A percentile compares a stretch with the other conserved stretches of the same genome.
Evolutionary conservation across 2,888 invertebrate species (phyloP).

Genomic region (Corbicula japonica): DNA sequence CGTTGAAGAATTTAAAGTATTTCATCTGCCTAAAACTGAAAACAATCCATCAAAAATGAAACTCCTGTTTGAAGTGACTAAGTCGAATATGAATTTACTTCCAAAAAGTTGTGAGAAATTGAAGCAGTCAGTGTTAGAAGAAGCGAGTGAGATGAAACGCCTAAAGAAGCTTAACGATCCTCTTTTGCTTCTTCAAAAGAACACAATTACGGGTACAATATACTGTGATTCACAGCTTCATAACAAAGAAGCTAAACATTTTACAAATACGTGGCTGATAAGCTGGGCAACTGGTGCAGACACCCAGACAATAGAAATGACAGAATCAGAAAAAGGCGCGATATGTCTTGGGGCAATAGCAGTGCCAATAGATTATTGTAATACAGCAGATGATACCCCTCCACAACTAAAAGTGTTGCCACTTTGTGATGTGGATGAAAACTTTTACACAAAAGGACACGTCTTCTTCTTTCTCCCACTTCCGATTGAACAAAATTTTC

Average conservation of each 20-base stretch:
- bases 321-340: slow-evolving; percentile 49
- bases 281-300: too few species aligned
- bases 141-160: neutral
- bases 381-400: neutral
- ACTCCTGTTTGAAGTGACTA: slow-evolving; percentile 7
- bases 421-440: neutral
- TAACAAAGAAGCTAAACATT: neutral
- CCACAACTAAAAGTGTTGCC: slow-evolving; percentile 14
- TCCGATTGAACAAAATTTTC: slow-evolving; percentile 75
- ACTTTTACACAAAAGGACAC: slow-evolving; percentile 68
- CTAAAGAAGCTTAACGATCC: neutral
- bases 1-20: slow-evolving; percentile 75
- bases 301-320: slow-evolving; percentile 1
- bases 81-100: neutral
- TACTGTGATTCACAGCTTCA: neutral
- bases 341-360: slow-evolving; percentile 68
- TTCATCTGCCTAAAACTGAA: slow-evolving; percentile 69
- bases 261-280: too few species aligned
- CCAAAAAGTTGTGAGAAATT: too few species aligned
- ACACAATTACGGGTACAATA: neutral
- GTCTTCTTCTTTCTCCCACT: slow-evolving; percentile 77
- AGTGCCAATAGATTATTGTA: slow-evolving; percentile 13
- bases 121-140: neutral
- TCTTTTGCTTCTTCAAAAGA: neutral
- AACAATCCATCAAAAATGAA: slow-evolving; percentile 1